Percentiles rank a stretch among this genome's conserved stretches.
These are phyloP conservation scores for Tadarida brasiliensis DNA, from an alignment of 2,797 vertebrate genomes.

Conservation along the genomic window DNA sequence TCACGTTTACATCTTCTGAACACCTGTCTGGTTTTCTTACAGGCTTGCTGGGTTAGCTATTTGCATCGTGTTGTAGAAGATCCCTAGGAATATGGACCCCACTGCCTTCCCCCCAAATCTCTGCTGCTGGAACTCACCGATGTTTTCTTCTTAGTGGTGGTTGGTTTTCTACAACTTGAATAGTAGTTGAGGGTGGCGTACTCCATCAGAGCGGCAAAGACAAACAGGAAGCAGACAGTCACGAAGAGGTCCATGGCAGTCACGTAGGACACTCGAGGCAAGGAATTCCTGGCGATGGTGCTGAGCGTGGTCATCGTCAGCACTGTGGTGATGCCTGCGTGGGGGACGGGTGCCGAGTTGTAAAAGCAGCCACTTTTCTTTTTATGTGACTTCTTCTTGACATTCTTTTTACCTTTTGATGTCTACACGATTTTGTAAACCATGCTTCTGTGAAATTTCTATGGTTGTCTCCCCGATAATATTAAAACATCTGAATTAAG, in stretches of 20 bases:
- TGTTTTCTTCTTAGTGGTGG: slow-evolving; percentile 92
- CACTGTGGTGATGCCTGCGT: slow-evolving; percentile 96
- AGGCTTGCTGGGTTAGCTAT: background rate
- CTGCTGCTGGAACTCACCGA: slow-evolving; percentile 86
- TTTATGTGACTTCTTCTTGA: background rate
- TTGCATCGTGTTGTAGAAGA: background rate
- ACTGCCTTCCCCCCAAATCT: background rate
- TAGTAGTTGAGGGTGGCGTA: slow-evolving; percentile 98
- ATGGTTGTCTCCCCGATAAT: background rate
- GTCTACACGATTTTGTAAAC: background rate
- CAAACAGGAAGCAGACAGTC: slow-evolving; percentile 98
- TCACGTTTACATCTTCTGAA: background rate
- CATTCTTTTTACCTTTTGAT: background rate
- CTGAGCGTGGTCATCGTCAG: slow-evolving; percentile 98
- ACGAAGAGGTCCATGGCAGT: slow-evolving; percentile 99
- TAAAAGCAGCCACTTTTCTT: accelerated
- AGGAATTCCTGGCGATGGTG: slow-evolving; percentile 95
- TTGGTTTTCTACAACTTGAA: slow-evolving; percentile 91
- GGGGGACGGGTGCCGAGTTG: background rate
- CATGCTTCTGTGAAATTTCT: background rate
- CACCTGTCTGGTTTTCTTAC: background rate
- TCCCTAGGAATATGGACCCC: background rate
- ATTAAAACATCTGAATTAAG: background rate
- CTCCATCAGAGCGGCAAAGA: slow-evolving; percentile 99
- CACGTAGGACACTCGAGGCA: slow-evolving; percentile 97